Evolutionary conservation across 2,113 vertebrate species (phyloP), one percentile per base, ranked within the genome.

Genomic region (Orientallactaga bullata): DNA sequence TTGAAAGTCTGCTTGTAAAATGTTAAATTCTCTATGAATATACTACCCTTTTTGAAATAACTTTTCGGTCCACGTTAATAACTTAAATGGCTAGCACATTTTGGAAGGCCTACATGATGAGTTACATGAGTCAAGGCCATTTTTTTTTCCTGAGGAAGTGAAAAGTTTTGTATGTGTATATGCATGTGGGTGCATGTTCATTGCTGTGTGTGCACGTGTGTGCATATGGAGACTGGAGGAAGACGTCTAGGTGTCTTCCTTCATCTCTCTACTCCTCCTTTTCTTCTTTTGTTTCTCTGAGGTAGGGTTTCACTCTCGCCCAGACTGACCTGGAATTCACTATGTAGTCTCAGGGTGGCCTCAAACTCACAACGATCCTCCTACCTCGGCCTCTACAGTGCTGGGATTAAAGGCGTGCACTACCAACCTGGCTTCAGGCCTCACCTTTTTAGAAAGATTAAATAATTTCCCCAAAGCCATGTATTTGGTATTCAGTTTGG

Each of bases 91-190:
- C 1, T 3, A 89, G 13, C 13, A 1, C 20, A 73, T 94, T 85
- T 92, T 90, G 65, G 69, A 86, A 90, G 32, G 30, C n/a, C 13
- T 26, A 0, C 35, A 11, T 87, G 18, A 63, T 65, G 24, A 35
- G 15, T 55, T 74, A 85, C 37, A 71, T 66, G 32, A 89, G 35
- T 73, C 51, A 93, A 68, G 8, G 10, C 60, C 20, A 89, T 39
- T 85, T 93, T 89, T 89, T 77, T 73, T 81, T 17, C 30, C 28
- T 89, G 72, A 83, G 66, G 39, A 73, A 90, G 72, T 47, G 55
- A 60, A 80, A n/a, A 1, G 58, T 0, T 79, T 32, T 21, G 32
- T 60, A 32, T 58, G 51, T 47, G 42, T 47, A 8, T 47, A 6
- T 47, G 42, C 42, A 47, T 47, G 68, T 71, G 32, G n/a, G 68